Percentiles rank a stretch among this genome's conserved stretches.
phyloP scores from a whole-genome alignment of 2,888 invertebrate species.

The Pristionchus exspectatus region DNA sequence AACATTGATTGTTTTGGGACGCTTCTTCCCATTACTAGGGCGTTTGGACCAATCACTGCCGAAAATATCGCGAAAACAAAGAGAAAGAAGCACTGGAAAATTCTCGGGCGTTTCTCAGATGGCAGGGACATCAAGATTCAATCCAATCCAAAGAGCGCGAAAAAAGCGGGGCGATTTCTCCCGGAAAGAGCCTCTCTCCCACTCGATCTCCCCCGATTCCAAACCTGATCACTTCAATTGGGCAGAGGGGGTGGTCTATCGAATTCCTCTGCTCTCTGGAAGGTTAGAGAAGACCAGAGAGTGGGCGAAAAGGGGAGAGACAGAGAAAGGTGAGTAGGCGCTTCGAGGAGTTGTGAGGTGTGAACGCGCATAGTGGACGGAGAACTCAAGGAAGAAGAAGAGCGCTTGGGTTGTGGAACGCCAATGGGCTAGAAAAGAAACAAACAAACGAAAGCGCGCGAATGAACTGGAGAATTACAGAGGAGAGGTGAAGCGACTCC shows the following conservation, averaged over 20 bases:
- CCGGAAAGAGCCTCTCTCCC: conserved; percentile 38
- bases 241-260: background rate
- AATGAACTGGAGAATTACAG: background rate
- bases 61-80: too few species aligned
- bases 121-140: background rate
- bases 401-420: background rate
- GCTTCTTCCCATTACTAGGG: background rate
- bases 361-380: background rate
- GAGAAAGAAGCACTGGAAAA: too few species aligned
- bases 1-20: background rate
- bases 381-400: background rate
- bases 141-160: background rate
- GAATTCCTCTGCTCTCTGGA: background rate
- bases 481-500: too few species aligned
- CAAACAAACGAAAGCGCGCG: background rate
- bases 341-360: conserved; percentile 18
- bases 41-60: too few species aligned
- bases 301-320: background rate
- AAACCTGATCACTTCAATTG: conserved; percentile 48
- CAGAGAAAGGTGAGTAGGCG: background rate
- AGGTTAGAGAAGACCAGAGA: background rate
- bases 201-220: background rate
- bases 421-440: background rate
- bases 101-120: too few species aligned
- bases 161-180: conserved; percentile 31